Conservation (phyloP, 2,888 invertebrate species). For the Fragum whitleyi region DNA sequence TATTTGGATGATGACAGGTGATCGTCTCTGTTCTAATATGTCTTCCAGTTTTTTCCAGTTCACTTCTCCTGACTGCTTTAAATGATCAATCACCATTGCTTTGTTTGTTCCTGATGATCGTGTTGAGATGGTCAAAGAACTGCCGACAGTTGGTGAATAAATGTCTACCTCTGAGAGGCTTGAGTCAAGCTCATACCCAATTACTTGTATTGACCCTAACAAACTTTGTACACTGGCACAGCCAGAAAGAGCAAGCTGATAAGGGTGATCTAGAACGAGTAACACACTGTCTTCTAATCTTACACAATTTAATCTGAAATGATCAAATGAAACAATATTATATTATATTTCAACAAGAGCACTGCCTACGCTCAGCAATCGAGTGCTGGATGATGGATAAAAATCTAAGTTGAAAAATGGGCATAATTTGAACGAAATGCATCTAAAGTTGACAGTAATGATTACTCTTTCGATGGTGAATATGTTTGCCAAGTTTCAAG, state of each 20-base stretch:
- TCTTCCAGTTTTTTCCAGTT: neutral
- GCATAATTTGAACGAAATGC: too few relatives aligned
- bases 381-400: too few relatives aligned
- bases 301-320: conserved; percentile 11
- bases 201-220: conserved; percentile 64
- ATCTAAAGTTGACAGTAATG: too few relatives aligned
- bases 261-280: conserved; percentile 63
- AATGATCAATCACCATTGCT: conserved; percentile 14
- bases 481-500: too few relatives aligned
- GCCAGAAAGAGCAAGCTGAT: conserved; percentile 69
- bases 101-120: conserved; percentile 38
- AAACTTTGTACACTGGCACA: conserved; percentile 63
- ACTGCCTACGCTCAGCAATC: too few relatives aligned
- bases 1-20: conserved; percentile 63
- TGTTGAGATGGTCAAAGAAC: conserved; percentile 69
- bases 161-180: conserved; percentile 52
- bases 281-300: conserved; percentile 33
- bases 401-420: too few relatives aligned
- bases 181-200: conserved; percentile 64
- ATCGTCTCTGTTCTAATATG: conserved; percentile 30
- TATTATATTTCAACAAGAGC: neutral
- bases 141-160: conserved; percentile 73
- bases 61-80: neutral
- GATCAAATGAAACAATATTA: neutral
- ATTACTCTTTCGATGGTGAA: too few relatives aligned